Evolutionary conservation across 92 coral and sea anemone species (phyloP), one percentile per base, ranked within the genome.

Genomic region (Siderastrea radians): DNA sequence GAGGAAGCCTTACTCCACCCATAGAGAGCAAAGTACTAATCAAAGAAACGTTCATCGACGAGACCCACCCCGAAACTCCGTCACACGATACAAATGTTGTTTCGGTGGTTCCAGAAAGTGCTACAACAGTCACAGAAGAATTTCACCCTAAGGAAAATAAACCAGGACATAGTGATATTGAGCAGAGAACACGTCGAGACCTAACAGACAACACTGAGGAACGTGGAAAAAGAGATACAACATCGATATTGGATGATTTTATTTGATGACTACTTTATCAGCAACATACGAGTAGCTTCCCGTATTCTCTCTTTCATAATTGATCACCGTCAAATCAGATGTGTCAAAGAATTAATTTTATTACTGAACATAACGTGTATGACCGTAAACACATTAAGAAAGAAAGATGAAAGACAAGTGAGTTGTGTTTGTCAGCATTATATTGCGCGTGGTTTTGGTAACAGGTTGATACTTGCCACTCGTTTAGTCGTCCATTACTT

Each of bases 201-300:
- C 12, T 5, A 60, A 12, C 48, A 10, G 17, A 19, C 49, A 60
- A 38, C 46, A 57, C 38, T 26, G 38, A 49, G 6, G 52, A 58
- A 60, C 53, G 60, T 16, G 75, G 53, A 19, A 15, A 72, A 81
- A 48, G 2, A 53, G 52, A 46, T 7, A 71, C 55, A 26, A 45
- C 71, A 13, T 83, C 87, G 47, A 73, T 83, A 57, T 61, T 83
- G n/a, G 87, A 83, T 62, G 87, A 83, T 3, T 83, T 83, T 72
- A 83, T 83, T 72, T 83, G 44, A 49, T 60, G 45, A 59, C 14
- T 44, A 6, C 15, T 38, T 50, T 47, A n/a, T 44, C n/a, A 4
- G 43, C 14, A 7, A 43, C 38, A 26, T 26, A 26, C 38, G 38
- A 26, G 38, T 26, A 26, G 38, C 38, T 26, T 26, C 38, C 38